Evolutionary conservation across 2,797 vertebrate genomes (phyloP).

Genomic region (Rhinophrynus dorsalis): DNA sequence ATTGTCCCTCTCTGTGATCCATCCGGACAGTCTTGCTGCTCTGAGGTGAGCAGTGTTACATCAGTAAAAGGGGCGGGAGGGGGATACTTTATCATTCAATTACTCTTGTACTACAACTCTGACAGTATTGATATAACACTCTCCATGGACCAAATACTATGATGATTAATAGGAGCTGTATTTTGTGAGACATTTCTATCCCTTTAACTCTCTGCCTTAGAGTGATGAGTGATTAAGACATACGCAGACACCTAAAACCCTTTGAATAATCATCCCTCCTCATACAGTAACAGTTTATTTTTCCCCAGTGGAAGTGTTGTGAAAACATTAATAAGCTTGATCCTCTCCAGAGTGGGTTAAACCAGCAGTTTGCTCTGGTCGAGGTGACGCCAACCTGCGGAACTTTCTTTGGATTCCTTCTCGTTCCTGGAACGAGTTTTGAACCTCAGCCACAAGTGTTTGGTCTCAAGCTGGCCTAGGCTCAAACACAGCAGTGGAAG

Average conservation of each 20-base stretch:
- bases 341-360: not conserved
- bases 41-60: too few species aligned
- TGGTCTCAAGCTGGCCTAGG: not conserved
- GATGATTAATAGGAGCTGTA: too few species aligned
- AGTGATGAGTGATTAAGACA: too few species aligned
- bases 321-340: not conserved
- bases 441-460: not conserved
- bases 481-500: not conserved
- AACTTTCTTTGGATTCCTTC: constrained; percentile 8
- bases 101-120: too few species aligned
- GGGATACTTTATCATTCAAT: too few species aligned
- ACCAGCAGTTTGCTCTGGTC: not conserved
- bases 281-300: not conserved
- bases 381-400: not conserved
- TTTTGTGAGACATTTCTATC: too few species aligned
- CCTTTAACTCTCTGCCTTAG: not conserved
- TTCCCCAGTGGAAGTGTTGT: not conserved
- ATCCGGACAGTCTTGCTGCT: too few species aligned
- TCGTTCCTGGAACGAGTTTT: constrained; percentile 29
- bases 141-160: too few species aligned
- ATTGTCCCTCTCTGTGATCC: too few species aligned
- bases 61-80: too few species aligned
- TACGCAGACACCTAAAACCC: too few species aligned
- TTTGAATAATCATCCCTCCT: not conserved
- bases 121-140: too few species aligned